Evolutionary conservation across 2,797 vertebrate genomes (phyloP).

Genomic region (Spheniscus humboldti): DNA sequence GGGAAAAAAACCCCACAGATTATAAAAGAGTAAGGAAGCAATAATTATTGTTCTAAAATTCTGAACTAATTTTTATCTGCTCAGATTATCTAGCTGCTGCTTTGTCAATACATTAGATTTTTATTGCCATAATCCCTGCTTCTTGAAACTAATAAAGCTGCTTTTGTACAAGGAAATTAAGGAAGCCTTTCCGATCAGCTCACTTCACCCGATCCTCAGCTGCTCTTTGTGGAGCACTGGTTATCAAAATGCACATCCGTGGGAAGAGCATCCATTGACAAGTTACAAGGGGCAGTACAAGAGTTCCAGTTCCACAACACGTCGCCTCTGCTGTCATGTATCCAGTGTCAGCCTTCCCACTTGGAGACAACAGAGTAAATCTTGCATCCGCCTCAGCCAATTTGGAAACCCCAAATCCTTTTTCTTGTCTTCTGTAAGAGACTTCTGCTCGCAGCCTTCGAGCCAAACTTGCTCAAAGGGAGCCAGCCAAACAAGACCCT

Average conservation of each 20-base stretch:
- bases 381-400: no score
- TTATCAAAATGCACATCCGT: rapidly evolving
- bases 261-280: background rate
- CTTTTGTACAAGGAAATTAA: background rate
- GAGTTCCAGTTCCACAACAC: background rate
- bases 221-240: background rate
- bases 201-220: background rate
- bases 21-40: background rate
- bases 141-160: background rate
- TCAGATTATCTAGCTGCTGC: background rate
- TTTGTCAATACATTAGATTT: background rate
- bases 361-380: background rate
- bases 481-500: background rate
- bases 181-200: background rate
- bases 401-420: background rate
- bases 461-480: background rate
- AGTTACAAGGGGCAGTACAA: background rate
- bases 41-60: background rate
- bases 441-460: background rate
- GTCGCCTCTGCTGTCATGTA: rapidly evolving
- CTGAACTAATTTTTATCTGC: background rate
- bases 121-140: background rate
- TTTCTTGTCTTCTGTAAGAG: background rate
- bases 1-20: background rate
- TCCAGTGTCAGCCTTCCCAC: rapidly evolving